A percentile compares a stretch with the other conserved stretches of the same genome.
phyloP scores from a whole-genome alignment of 2,888 invertebrate species.

The Scelioninae gen. 2 region DNA sequence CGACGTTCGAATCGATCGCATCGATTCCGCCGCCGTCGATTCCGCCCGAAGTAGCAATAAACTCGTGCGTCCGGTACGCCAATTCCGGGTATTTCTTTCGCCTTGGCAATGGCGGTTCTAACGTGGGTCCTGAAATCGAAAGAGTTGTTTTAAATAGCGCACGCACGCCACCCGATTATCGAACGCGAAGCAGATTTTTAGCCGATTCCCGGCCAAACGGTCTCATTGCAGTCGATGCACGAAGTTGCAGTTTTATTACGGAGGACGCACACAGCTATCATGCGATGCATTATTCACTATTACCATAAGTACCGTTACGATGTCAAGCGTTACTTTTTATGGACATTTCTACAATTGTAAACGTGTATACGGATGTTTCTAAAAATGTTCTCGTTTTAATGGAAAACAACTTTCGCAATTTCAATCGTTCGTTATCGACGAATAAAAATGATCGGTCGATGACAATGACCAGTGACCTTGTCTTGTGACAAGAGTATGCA shows the following conservation, averaged over 20 bases:
- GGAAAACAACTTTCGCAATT: neutral
- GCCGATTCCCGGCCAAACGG: neutral
- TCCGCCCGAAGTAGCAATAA: constrained; percentile 80
- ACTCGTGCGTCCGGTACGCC: constrained; percentile 90
- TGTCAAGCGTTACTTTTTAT: constrained; percentile 27
- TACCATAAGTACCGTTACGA: constrained; percentile 20
- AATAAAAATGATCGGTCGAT: no score
- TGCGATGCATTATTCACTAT: constrained; percentile 47
- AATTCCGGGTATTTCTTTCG: constrained; percentile 93
- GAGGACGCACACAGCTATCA: constrained; percentile 29
- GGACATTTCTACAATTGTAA: neutral
- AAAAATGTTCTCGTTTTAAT: neutral
- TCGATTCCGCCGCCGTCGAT: constrained; percentile 77
- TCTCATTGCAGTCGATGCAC: constrained; percentile 35
- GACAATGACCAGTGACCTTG: no score
- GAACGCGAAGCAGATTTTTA: constrained; percentile 17
- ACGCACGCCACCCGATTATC: neutral
- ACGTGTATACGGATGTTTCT: neutral
- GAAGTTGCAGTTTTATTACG: constrained; percentile 30
- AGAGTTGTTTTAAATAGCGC: constrained; percentile 33
- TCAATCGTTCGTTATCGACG: no score
- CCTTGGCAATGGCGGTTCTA: constrained; percentile 90
- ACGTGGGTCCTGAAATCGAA: constrained; percentile 76
- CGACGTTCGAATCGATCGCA: constrained; percentile 78
- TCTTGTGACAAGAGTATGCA: no score